These are phyloP conservation scores for Coelopa frigida DNA, from an alignment of 1,140 invertebrate species.

Conservation along the genomic window DNA sequence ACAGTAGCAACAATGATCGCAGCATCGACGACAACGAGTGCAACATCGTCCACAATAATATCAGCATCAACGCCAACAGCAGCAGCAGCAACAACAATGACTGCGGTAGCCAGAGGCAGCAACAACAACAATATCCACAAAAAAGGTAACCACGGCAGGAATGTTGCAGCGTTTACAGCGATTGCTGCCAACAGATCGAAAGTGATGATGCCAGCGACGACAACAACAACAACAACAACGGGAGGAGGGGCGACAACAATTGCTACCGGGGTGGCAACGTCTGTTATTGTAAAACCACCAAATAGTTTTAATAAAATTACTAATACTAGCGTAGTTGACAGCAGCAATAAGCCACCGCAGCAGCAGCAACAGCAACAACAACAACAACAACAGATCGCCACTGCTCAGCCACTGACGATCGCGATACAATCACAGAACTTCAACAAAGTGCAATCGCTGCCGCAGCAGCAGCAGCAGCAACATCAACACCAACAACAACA, in stretches of 20 bases:
- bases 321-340: slow-evolving; percentile 10
- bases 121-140: not conserved
- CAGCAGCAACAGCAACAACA: slow-evolving; percentile 17
- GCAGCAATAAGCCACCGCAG: slow-evolving; percentile 13
- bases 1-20: slow-evolving; percentile 14
- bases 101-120: slow-evolving; percentile 4
- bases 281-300: slow-evolving; percentile 36
- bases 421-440: not conserved
- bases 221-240: slow-evolving; percentile 7
- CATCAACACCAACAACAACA: not conserved
- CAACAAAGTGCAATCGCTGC: too few species aligned
- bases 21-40: slow-evolving; percentile 25
- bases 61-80: slow-evolving; percentile 1
- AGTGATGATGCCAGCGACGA: not conserved
- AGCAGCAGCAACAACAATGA: slow-evolving; percentile 12
- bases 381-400: slow-evolving; percentile 17
- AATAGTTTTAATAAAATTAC: slow-evolving; percentile 9
- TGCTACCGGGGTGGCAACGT: slow-evolving; percentile 30
- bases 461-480: too few species aligned
- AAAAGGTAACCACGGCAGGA: not conserved
- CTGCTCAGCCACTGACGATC: not conserved
- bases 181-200: too few species aligned
- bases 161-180: too few species aligned
- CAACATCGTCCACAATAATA: slow-evolving; percentile 22
- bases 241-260: slow-evolving; percentile 10